Conservation (phyloP, 35 echinoderm and acorn worm genomes). For the Patiria miniata region DNA sequence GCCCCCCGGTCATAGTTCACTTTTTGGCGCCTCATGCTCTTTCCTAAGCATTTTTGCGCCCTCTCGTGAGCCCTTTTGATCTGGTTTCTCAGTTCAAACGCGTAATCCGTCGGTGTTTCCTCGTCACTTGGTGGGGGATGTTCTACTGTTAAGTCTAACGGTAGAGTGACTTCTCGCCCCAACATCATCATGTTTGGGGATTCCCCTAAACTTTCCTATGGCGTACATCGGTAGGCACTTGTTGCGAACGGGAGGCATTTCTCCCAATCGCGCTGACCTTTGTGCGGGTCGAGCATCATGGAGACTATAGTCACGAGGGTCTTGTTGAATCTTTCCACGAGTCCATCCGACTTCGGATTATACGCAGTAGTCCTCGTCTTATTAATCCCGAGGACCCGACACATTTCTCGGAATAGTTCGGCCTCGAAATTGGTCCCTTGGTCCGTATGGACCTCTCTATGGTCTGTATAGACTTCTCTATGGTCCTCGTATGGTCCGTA, state of each 20-base stretch:
- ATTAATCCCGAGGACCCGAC: constrained; percentile 65
- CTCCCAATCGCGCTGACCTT: constrained; percentile 67
- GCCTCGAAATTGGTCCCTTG: constrained; percentile 81
- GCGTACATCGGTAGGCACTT: constrained; percentile 55
- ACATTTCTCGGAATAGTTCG: constrained; percentile 51
- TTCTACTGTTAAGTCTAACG: constrained; percentile 32
- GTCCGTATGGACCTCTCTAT: constrained; percentile 54
- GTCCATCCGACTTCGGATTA: constrained; percentile 51
- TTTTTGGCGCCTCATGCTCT: constrained; percentile 25
- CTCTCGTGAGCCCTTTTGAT: constrained; percentile 24
- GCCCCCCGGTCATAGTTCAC: constrained; percentile 47
- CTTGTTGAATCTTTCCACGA: constrained; percentile 72
- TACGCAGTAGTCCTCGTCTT: constrained; percentile 74
- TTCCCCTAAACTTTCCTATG: constrained; percentile 55
- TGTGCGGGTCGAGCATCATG: constrained; percentile 34
- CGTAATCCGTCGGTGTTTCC: constrained; percentile 24
- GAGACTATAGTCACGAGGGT: constrained; percentile 57
- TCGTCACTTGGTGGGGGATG: neutral
- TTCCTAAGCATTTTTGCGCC: neutral
- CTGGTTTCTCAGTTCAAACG: neutral
- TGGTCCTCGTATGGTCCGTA: too few species aligned
- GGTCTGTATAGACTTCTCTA: too few species aligned
- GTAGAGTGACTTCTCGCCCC: constrained; percentile 59
- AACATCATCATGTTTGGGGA: constrained; percentile 71
- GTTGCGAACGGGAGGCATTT: constrained; percentile 41